A percentile compares a stretch with the other conserved stretches of the same genome.
phyloP scores from a whole-genome alignment of 2,797 vertebrate species.

The Gadopsis marmoratus region DNA sequence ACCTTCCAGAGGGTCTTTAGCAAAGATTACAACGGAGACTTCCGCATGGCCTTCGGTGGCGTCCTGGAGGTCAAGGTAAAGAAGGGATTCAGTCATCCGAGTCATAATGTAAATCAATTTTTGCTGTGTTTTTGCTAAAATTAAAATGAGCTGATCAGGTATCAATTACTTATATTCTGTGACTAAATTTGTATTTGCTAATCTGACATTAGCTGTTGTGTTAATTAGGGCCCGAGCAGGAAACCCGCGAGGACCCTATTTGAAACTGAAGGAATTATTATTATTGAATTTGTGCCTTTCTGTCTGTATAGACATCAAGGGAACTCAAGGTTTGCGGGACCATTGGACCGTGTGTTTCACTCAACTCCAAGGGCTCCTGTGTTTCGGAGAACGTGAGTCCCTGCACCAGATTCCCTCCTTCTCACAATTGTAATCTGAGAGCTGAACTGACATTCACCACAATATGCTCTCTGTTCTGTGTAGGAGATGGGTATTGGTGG shows the following conservation, averaged over 20 bases:
- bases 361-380: slow-evolving; percentile 91
- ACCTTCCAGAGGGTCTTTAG: slow-evolving; percentile 97
- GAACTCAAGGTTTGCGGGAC: slow-evolving; percentile 95
- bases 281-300: background rate
- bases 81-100: background rate
- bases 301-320: slow-evolving; percentile 88
- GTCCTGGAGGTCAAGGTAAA: slow-evolving; percentile 94
- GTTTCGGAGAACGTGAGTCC: slow-evolving; percentile 96
- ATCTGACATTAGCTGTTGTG: background rate
- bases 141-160: background rate
- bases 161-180: background rate
- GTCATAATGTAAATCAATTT: background rate
- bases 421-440: slow-evolving; percentile 4
- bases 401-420: background rate
- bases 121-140: background rate
- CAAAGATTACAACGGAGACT: slow-evolving; percentile 93
- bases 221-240: too few relatives aligned
- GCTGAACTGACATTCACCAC: slow-evolving; percentile 7
- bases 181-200: background rate
- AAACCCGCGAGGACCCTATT: too few relatives aligned
- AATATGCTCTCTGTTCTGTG: slow-evolving; percentile 33
- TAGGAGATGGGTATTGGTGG: slow-evolving; percentile 92
- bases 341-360: slow-evolving; percentile 94
- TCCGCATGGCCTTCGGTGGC: slow-evolving; percentile 96
- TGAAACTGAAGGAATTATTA: too few relatives aligned